Conservation (phyloP, 2,113 vertebrate genomes). For the Lichenostomus cassidix region DNA sequence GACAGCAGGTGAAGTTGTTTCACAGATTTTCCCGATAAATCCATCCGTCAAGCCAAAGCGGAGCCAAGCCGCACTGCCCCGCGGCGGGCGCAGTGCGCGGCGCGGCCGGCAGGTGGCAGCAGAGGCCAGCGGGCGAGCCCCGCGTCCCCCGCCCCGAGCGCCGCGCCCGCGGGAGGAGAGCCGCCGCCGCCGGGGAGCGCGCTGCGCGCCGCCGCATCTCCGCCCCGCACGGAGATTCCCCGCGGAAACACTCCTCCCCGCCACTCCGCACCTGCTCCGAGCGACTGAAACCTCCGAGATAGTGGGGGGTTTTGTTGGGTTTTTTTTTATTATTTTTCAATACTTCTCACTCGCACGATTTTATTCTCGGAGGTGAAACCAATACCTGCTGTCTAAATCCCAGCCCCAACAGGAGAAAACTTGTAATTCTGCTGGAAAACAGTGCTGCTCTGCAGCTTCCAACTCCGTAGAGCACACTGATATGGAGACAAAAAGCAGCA, state of each 20-base stretch:
- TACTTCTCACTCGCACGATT: not conserved
- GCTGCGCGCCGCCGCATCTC: not conserved
- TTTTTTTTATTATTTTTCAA: not conserved
- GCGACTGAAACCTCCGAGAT: not conserved
- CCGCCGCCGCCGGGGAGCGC: not conserved
- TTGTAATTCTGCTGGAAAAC: not conserved
- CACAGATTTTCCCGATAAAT: rapidly evolving
- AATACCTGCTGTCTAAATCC: not conserved
- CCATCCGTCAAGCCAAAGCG: rapidly evolving
- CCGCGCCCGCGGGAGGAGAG: not conserved
- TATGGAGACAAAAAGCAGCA: not conserved
- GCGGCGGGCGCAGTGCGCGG: not conserved
- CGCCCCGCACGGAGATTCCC: not conserved
- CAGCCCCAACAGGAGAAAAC: not conserved
- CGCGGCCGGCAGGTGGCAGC: not conserved
- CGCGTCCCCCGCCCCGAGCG: not conserved
- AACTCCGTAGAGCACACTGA: not conserved
- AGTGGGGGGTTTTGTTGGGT: too few species aligned
- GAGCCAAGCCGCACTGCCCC: rapidly evolving
- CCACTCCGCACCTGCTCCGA: not conserved
- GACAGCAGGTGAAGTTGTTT: rapidly evolving
- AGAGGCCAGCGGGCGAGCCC: not conserved
- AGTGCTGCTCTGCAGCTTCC: not conserved
- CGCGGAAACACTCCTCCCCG: not conserved
- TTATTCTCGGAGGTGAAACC: not conserved